Conservation (phyloP, 2,113 vertebrate species). For the Opisthocomus hoazin region DNA sequence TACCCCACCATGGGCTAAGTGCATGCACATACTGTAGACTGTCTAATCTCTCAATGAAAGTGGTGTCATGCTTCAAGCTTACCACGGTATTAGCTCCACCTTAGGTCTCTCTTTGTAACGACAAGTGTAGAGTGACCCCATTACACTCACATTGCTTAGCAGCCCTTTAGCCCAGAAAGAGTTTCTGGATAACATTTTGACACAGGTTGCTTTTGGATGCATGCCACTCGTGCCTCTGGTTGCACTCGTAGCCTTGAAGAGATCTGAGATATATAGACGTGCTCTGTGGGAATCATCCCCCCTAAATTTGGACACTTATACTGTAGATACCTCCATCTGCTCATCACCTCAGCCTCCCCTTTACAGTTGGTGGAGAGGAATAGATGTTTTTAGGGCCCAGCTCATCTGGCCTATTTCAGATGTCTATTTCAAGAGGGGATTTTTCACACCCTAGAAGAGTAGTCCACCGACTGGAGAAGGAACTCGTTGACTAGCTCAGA, state of each 20-base stretch:
- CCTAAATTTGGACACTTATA: not conserved
- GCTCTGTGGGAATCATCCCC: not conserved
- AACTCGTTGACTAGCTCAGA: not conserved
- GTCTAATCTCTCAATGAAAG: not conserved
- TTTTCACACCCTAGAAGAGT: constrained; percentile 23
- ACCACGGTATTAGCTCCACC: not conserved
- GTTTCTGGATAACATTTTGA: not conserved
- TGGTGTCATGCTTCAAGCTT: not conserved
- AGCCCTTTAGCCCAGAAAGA: not conserved
- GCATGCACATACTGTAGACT: not conserved
- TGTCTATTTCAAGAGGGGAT: constrained; percentile 15
- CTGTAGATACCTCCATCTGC: constrained; percentile 1
- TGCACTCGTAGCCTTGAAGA: not conserved
- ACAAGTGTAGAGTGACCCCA: not conserved
- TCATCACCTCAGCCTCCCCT: constrained; percentile 11
- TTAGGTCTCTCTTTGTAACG: not conserved
- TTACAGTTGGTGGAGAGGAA: not conserved
- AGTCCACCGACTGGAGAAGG: not conserved
- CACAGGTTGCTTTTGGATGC: not conserved
- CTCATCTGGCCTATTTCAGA: constrained; percentile 15
- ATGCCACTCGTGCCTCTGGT: not conserved
- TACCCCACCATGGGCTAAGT: not conserved
- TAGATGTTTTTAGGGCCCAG: not conserved
- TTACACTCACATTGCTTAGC: not conserved
- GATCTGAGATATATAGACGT: not conserved